A percentile compares a stretch with the other conserved stretches of the same genome.
Evolutionary conservation across 2,888 invertebrate genomes (phyloP).

Genomic region (Lypha dubia): DNA sequence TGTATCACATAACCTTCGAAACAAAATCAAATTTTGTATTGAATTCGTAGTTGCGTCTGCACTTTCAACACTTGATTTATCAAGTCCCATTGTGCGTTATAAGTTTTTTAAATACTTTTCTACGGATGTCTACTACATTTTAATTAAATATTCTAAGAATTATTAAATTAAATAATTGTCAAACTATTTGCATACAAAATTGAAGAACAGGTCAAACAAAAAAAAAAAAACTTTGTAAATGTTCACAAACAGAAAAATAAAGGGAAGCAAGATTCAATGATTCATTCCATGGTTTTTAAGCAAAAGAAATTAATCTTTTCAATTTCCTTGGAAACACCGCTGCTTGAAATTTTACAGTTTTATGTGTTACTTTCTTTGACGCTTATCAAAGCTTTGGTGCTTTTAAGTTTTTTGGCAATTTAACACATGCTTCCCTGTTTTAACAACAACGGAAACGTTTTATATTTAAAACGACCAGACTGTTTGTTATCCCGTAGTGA

Average conservation of each 20-base stretch:
- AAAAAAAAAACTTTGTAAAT: neutral
- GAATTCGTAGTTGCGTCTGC: too few relatives aligned
- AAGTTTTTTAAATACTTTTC: slow-evolving; percentile 1
- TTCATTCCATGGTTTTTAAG: slow-evolving; percentile 2
- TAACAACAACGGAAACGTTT: slow-evolving; percentile 43
- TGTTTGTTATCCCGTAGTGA: slow-evolving; percentile 43
- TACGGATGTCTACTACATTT: neutral
- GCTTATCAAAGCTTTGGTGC: slow-evolving; percentile 49
- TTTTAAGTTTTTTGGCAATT: slow-evolving; percentile 47
- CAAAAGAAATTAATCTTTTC: slow-evolving; percentile 47
- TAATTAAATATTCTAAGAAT: slow-evolving; percentile 55
- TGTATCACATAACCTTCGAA: too few relatives aligned
- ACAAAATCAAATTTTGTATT: too few relatives aligned
- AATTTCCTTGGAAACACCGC: slow-evolving; percentile 38
- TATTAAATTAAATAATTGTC: slow-evolving; percentile 54
- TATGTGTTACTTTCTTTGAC: neutral
- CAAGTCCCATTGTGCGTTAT: neutral
- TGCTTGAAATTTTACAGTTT: slow-evolving; percentile 47
- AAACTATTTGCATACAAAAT: slow-evolving; percentile 66
- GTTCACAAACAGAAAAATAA: neutral
- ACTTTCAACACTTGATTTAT: too few relatives aligned
- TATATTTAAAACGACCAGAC: slow-evolving; percentile 33
- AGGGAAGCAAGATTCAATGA: slow-evolving; percentile 21
- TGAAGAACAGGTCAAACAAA: slow-evolving; percentile 3
- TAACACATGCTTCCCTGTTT: slow-evolving; percentile 56